Conservation (phyloP, 2,113 vertebrate genomes). For the Corapipo altera region DNA sequence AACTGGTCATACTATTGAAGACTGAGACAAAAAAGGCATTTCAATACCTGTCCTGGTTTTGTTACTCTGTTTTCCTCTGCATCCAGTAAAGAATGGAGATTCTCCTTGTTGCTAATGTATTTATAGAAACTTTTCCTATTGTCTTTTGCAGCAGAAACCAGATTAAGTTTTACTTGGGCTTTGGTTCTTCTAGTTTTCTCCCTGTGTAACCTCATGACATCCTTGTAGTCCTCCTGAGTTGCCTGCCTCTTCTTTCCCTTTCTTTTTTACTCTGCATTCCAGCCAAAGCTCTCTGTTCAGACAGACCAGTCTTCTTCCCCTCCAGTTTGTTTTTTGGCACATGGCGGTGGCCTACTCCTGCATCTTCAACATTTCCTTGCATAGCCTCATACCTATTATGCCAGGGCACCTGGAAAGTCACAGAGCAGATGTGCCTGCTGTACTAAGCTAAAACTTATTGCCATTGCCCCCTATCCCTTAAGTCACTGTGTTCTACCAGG, state of each 20-base stretch:
- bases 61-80: not conserved
- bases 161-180: not conserved
- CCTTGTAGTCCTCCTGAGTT: not conserved
- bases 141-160: not conserved
- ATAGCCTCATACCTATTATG: not conserved
- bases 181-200: not conserved
- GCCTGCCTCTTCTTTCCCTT: rapidly evolving
- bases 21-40: not conserved
- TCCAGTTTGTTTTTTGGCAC: not conserved
- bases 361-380: not conserved
- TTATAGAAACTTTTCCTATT: not conserved
- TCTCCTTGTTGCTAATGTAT: not conserved
- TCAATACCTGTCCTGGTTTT: not conserved
- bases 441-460: not conserved
- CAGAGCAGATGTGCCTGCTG: not conserved
- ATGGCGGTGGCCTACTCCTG: not conserved
- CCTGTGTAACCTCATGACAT: not conserved
- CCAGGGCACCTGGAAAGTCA: not conserved
- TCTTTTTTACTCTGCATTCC: not conserved
- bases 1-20: not conserved
- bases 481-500: not conserved
- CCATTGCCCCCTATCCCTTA: not conserved
- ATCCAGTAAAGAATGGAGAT: not conserved
- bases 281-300: not conserved
- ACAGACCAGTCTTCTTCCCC: not conserved